phyloP scores from a whole-genome alignment of 2,888 invertebrate genomes.

The Microplitis deprimator region DNA sequence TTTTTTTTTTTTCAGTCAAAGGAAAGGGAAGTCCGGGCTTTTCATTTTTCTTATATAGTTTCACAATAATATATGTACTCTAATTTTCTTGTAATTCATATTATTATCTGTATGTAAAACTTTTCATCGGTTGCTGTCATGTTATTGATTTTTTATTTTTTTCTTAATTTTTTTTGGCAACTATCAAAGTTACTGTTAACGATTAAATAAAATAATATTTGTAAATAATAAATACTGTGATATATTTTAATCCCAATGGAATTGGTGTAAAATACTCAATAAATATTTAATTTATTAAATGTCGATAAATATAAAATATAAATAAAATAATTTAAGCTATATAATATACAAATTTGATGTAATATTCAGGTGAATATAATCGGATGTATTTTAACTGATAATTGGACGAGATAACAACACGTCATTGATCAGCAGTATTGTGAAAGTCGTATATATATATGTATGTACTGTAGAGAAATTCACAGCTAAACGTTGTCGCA shows the following conservation, averaged over 20 bases:
- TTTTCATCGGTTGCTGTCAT: too few relatives aligned
- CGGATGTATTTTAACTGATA: constrained; percentile 2
- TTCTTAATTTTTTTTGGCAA: too few relatives aligned
- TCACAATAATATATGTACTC: background rate
- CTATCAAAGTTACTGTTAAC: too few relatives aligned
- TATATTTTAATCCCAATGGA: too few relatives aligned
- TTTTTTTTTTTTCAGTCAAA: background rate
- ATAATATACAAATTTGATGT: background rate
- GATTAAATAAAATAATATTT: too few relatives aligned
- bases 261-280: too few relatives aligned
- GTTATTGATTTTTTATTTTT: too few relatives aligned
- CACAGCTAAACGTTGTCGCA: background rate
- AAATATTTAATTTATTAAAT: too few relatives aligned
- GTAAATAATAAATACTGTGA: too few relatives aligned
- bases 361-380: background rate
- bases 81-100: too few relatives aligned
- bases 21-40: background rate
- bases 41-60: background rate
- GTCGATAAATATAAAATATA: too few relatives aligned
- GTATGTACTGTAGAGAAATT: background rate
- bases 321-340: background rate
- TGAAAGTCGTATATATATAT: background rate
- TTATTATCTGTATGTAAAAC: too few relatives aligned
- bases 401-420: background rate
- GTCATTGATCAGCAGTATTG: constrained; percentile 1